Evolutionary conservation across 2,888 invertebrate genomes (phyloP).

Genomic region (Agriopis marginaria): DNA sequence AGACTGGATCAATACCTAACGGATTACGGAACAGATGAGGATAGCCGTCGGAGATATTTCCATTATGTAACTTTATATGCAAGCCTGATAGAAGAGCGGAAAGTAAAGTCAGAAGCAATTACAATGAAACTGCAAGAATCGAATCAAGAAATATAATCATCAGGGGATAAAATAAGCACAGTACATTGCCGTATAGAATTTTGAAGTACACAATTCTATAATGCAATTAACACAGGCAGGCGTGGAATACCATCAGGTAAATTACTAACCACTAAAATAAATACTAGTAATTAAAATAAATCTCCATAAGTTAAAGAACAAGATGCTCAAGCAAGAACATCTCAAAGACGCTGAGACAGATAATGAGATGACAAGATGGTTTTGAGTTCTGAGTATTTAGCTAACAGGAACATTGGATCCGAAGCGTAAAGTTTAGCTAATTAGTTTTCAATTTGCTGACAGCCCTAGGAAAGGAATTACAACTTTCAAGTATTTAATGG

Average conservation of each 20-base stretch:
- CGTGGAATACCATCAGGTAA: too few species aligned
- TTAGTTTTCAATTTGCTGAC: slow-evolving; percentile 15
- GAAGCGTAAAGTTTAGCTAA: neutral
- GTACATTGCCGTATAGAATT: neutral
- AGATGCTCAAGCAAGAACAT: neutral
- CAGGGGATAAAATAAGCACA: too few species aligned
- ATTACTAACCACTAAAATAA: too few species aligned
- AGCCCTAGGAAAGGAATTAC: slow-evolving; percentile 12
- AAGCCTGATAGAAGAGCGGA: neutral
- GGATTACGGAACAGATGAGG: slow-evolving; percentile 27
- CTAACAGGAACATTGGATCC: neutral
- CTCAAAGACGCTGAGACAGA: neutral
- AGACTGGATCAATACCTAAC: slow-evolving; percentile 43
- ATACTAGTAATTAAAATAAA: neutral
- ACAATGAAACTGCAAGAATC: too few species aligned
- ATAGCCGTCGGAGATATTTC: slow-evolving; percentile 28
- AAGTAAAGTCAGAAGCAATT: too few species aligned
- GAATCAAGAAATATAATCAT: too few species aligned
- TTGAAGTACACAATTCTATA: neutral
- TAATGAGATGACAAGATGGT: neutral
- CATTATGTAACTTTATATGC: slow-evolving; percentile 8
- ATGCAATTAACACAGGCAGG: neutral
- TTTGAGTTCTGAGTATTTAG: neutral
- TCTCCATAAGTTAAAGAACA: neutral
- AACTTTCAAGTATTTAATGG: slow-evolving; percentile 24